Percentiles rank a stretch among this genome's conserved stretches.
Conservation (phyloP, 2,797 vertebrate genomes). For the Sebastes vulpes region DNA sequence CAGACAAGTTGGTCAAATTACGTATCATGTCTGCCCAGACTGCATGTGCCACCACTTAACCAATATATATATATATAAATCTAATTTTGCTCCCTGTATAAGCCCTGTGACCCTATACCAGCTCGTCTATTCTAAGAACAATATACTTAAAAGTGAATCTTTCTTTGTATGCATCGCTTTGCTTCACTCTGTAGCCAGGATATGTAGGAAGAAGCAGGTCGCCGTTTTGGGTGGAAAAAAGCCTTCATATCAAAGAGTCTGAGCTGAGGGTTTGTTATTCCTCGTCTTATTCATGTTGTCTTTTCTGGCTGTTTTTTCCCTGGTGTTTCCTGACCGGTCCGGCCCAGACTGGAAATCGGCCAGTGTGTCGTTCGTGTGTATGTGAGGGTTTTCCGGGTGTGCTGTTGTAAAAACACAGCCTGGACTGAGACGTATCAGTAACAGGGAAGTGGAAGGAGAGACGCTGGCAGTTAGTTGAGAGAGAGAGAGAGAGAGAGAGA, state of each 20-base stretch:
- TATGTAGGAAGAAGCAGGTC: slow-evolving; percentile 14
- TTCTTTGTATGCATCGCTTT: neutral
- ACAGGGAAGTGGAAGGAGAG: slow-evolving; percentile 63
- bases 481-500: slow-evolving; percentile 17
- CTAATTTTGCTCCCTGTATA: slow-evolving; percentile 37
- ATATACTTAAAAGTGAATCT: slow-evolving; percentile 1
- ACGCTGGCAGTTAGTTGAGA: slow-evolving; percentile 21
- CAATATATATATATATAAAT: slow-evolving; percentile 50
- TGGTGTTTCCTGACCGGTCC: slow-evolving; percentile 67
- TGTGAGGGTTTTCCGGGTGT: slow-evolving; percentile 35
- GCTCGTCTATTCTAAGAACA: slow-evolving; percentile 32
- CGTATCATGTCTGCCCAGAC: slow-evolving; percentile 39
- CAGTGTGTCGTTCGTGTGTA: slow-evolving; percentile 37
- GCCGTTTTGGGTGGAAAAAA: slow-evolving; percentile 38
- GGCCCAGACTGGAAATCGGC: slow-evolving; percentile 45
- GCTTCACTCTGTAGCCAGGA: slow-evolving; percentile 29
- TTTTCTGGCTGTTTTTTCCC: slow-evolving; percentile 71
- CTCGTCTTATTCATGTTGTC: slow-evolving; percentile 59
- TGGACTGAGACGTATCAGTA: slow-evolving; percentile 65
- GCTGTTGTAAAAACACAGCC: slow-evolving; percentile 53
- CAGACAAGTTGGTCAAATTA: slow-evolving; percentile 56
- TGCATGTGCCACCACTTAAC: slow-evolving; percentile 69
- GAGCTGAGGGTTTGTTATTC: slow-evolving; percentile 63
- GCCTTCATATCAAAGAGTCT: slow-evolving; percentile 58
- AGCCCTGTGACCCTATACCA: slow-evolving; percentile 1